These are phyloP conservation scores for Hassar affinis DNA, from an alignment of 2,113 vertebrate species.

Conservation along the genomic window DNA sequence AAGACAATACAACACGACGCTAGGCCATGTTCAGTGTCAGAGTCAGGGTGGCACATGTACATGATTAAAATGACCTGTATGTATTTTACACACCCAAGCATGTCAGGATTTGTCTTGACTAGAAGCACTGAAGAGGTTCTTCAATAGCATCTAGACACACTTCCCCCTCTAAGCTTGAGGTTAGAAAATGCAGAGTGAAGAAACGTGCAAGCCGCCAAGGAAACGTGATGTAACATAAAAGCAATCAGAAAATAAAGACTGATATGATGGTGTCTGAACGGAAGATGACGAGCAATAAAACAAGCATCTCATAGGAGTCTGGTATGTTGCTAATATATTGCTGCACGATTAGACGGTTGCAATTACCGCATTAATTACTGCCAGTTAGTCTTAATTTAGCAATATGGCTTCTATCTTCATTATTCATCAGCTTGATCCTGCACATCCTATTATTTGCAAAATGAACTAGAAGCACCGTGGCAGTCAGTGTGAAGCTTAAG, in stretches of 20 bases:
- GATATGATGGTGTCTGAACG: neutral
- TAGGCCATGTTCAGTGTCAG: neutral
- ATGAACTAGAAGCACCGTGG: neutral
- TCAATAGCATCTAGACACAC: neutral
- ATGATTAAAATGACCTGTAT: neutral
- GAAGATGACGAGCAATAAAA: neutral
- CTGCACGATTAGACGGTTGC: neutral
- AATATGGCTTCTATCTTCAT: neutral
- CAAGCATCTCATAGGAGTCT: neutral
- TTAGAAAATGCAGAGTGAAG: neutral
- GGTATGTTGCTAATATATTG: neutral
- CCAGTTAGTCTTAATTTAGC: slow-evolving; percentile 17
- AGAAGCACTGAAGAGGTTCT: neutral
- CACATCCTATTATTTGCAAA: neutral
- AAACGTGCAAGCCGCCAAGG: neutral
- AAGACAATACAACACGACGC: neutral
- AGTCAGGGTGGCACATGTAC: no score
- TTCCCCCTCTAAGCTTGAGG: neutral
- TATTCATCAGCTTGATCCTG: neutral
- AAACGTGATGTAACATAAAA: slow-evolving; percentile 22
- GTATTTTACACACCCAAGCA: neutral
- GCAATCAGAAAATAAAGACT: slow-evolving; percentile 5
- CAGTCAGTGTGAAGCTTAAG: neutral
- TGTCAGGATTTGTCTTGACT: no score
- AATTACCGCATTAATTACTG: slow-evolving; percentile 1